phyloP scores from a whole-genome alignment of 2,113 vertebrate genomes.

The Ahaetulla prasina region DNA sequence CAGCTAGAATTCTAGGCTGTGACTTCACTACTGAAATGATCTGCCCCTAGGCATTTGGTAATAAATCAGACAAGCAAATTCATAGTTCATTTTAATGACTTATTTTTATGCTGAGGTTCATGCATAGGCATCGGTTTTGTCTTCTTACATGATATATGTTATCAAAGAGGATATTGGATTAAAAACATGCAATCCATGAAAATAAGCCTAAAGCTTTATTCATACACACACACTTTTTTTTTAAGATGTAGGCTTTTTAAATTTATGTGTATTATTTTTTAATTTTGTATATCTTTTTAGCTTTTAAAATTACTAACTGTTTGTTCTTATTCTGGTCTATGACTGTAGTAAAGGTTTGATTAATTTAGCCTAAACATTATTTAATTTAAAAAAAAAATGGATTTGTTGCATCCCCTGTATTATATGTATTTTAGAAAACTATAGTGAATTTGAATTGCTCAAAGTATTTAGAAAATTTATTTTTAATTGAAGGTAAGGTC shows the following conservation, averaged over 20 bases:
- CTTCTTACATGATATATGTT: conserved; percentile 11
- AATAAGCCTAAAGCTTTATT: conserved; percentile 27
- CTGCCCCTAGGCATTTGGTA: not conserved
- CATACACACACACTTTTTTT: not conserved
- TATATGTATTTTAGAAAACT: conserved; percentile 33
- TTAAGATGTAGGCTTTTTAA: not conserved
- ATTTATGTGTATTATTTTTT: not conserved
- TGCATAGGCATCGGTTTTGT: conserved; percentile 2
- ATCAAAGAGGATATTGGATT: conserved; percentile 62
- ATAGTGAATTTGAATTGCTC: conserved; percentile 1
- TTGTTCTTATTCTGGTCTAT: not conserved
- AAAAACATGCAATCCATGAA: conserved; percentile 66
- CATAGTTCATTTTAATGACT: conserved; percentile 28
- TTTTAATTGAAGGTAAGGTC: not conserved
- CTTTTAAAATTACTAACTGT: not conserved
- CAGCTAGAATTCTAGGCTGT: not conserved
- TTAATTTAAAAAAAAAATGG: conserved; percentile 60
- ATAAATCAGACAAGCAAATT: conserved; percentile 6
- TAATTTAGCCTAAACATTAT: conserved; percentile 36
- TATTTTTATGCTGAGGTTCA: conserved; percentile 18
- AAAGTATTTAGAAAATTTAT: not conserved
- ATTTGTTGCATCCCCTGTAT: conserved; percentile 49
- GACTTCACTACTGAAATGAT: not conserved
- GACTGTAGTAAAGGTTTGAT: not conserved
- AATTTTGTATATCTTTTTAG: not conserved